A percentile compares a stretch with the other conserved stretches of the same genome.
These are phyloP conservation scores for Rhinogobio ventralis DNA, from an alignment of 2,797 vertebrate genomes.

Conservation along the genomic window DNA sequence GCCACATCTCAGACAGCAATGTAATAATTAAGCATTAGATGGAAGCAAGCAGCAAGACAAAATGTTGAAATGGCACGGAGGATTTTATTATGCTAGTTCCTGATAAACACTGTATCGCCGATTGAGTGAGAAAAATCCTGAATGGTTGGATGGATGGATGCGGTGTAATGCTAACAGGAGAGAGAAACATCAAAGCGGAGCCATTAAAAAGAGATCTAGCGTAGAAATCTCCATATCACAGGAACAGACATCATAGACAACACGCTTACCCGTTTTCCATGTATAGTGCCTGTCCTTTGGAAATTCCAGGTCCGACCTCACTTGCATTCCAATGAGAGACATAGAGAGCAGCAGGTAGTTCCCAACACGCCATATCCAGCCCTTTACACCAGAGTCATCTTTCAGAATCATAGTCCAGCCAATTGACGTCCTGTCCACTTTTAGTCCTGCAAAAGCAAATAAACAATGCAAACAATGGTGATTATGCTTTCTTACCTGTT, in stretches of 20 bases:
- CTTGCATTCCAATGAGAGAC: constrained; percentile 79
- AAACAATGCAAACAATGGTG: constrained; percentile 58
- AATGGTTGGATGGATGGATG: constrained; percentile 27
- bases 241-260: constrained; percentile 20
- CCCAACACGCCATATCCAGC: constrained; percentile 79
- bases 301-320: constrained; percentile 81
- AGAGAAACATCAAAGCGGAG: constrained; percentile 10
- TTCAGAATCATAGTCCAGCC: constrained; percentile 93
- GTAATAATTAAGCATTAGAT: constrained; percentile 8
- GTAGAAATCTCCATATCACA: constrained; percentile 42
- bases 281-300: constrained; percentile 85
- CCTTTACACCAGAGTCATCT: constrained; percentile 81
- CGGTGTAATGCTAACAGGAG: constrained; percentile 32
- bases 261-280: constrained; percentile 92
- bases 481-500: background rate
- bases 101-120: background rate
- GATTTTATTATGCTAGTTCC: background rate
- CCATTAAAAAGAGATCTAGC: constrained; percentile 46
- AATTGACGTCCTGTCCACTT: constrained; percentile 78
- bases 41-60: background rate
- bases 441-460: constrained; percentile 80
- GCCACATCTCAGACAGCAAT: background rate
- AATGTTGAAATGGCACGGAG: background rate
- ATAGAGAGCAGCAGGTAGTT: constrained; percentile 79
- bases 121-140: constrained; percentile 1